Evolutionary conservation across 2,113 vertebrate genomes (phyloP).

Genomic region (Pycnonotus jocosus): DNA sequence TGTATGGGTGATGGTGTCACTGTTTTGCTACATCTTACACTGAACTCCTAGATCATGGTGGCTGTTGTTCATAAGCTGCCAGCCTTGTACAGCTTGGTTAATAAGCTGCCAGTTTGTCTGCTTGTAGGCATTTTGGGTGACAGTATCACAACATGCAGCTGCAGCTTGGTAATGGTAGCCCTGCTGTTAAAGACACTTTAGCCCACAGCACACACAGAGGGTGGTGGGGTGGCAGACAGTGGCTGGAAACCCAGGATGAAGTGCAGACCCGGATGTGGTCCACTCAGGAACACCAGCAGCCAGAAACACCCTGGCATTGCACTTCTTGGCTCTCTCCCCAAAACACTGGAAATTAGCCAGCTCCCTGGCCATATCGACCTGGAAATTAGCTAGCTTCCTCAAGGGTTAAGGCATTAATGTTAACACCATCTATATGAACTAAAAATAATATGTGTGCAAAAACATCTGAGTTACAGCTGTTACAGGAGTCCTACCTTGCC

Average conservation of each 20-base stretch:
- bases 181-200: not conserved
- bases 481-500: not conserved
- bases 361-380: not conserved
- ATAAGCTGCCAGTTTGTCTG: not conserved
- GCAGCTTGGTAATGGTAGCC: not conserved
- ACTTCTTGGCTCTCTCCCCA: not conserved
- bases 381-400: slow-evolving; percentile 45
- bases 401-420: slow-evolving; percentile 51
- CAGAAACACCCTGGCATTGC: not conserved
- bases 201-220: fast-evolving
- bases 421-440: slow-evolving; percentile 39
- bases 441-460: slow-evolving; percentile 6
- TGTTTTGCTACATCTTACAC: not conserved
- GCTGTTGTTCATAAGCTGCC: not conserved
- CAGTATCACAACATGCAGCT: fast-evolving
- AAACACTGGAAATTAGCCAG: slow-evolving; percentile 19
- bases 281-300: not conserved
- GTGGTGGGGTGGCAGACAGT: not conserved
- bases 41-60: not conserved
- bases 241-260: not conserved
- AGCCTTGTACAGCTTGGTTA: not conserved
- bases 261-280: not conserved
- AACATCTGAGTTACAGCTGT: slow-evolving; percentile 17
- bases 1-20: not conserved
- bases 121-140: not conserved